Base-by-base conservation (phyloP, 2,888 invertebrate genomes). In the Pseudanteris insignis region DNA sequence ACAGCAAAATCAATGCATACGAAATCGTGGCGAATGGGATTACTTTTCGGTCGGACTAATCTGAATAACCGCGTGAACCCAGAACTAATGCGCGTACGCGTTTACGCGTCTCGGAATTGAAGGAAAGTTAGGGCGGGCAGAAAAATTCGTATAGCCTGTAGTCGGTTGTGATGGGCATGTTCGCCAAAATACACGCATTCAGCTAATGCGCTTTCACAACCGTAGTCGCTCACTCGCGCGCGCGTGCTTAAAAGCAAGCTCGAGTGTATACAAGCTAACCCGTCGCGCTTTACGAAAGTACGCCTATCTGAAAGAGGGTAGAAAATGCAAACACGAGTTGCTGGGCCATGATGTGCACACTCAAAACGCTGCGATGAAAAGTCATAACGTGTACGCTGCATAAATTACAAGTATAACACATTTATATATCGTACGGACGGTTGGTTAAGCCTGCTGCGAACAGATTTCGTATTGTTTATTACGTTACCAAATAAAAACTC, bases 271-370 rank as follows among this genome's bases (percentile, higher is more conserved):
- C 58, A 44, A 54, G 44, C 43, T 43, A 54, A 32, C 48, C 59
- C 46, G 36, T 54, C 53, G 53, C 54, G 53, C 60, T 54, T 54
- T 51, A 37, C 40, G 44, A 60, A 60, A 60, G 48, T 60, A 54
- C 54, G 54, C 28, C 48, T 48, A 48, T 54, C 46, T 44, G 21
- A 46, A 13, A 10, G 51, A 55, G 61, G 61, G 48, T 44, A 48
- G 46, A 61, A 61, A 61, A 55, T 61, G 55, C 44, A 61, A 61
- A 50, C 48, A 61, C 24, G 24, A 54, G 33, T 41, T 54, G 7
- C 29, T 41, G 30, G 29, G 30, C 13, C 26, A 24, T 40, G 51
- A 34, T 47, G 43, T 48, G 33, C 40, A 40, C 8, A 38, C 40
- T 33, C 28, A 34, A 46, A 38, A n/a, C 25, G 28, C 15, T 2